Evolutionary conservation across 2,113 vertebrate genomes (phyloP).

Genomic region (Ciconia stormi): DNA sequence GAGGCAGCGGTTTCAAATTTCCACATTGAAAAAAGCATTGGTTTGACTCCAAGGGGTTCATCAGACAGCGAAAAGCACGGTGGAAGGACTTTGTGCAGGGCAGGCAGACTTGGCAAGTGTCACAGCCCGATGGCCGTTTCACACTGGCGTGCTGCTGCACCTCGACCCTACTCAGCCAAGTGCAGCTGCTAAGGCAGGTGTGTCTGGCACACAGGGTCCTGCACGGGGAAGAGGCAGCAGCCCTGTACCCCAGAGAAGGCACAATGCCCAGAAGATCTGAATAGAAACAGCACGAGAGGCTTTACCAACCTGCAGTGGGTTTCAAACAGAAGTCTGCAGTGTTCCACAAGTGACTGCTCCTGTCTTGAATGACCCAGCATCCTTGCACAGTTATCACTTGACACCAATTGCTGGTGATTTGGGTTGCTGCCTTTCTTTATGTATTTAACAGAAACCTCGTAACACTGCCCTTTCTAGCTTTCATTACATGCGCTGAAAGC

Average conservation of each 20-base stretch:
- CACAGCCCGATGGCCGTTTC: not conserved
- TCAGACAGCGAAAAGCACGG: not conserved
- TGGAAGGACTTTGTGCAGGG: not conserved
- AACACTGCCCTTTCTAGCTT: not conserved
- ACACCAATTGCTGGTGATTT: not conserved
- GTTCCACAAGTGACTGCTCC: not conserved
- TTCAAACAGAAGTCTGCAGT: not conserved
- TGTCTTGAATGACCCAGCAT: not conserved
- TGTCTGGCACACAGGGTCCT: not conserved
- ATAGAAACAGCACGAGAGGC: not conserved
- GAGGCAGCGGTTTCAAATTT: not conserved
- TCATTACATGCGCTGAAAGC: not conserved
- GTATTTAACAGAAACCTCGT: not conserved
- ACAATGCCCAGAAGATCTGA: not conserved
- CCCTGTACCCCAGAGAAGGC: not conserved
- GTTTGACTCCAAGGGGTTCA: not conserved
- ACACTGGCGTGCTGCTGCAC: fast-evolving
- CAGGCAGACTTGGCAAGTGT: not conserved
- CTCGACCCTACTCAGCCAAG: not conserved
- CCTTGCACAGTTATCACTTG: not conserved
- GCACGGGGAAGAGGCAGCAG: not conserved
- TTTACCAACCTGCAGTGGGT: not conserved
- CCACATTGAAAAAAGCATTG: not conserved
- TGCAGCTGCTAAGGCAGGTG: not conserved
- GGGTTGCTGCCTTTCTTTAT: not conserved